phyloP scores from a whole-genome alignment of 1,140 invertebrate genomes.

The Lasioglossum baleicum region DNA sequence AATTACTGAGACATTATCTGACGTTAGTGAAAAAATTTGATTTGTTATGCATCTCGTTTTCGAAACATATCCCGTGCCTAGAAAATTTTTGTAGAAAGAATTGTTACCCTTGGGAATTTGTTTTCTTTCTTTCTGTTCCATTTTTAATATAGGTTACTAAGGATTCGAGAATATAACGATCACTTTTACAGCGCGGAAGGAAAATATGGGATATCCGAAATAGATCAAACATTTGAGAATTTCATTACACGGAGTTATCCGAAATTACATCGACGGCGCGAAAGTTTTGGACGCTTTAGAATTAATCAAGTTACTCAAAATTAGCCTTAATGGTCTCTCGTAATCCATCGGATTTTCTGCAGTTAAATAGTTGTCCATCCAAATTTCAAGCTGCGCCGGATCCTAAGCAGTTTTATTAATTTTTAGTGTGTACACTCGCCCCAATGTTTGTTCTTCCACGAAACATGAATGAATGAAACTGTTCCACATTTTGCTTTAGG shows the following conservation, averaged over 20 bases:
- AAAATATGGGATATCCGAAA: constrained; percentile 2
- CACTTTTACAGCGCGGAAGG: not conserved
- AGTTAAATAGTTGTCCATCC: constrained; percentile 16
- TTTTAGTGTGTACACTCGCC: constrained; percentile 11
- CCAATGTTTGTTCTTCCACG: no score
- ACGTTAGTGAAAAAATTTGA: no score
- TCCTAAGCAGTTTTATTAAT: constrained; percentile 22
- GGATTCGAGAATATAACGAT: not conserved
- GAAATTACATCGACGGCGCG: constrained; percentile 28
- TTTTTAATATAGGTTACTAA: no score
- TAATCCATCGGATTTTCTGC: constrained; percentile 43
- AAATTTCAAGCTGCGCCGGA: constrained; percentile 24
- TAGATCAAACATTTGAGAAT: constrained; percentile 27
- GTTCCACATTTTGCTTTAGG: no score
- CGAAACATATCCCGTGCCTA: no score
- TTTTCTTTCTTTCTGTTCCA: no score
- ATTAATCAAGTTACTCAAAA: constrained; percentile 42
- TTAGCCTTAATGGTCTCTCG: constrained; percentile 40
- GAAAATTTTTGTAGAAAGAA: no score
- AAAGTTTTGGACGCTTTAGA: constrained; percentile 34
- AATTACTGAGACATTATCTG: no score
- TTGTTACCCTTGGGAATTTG: no score
- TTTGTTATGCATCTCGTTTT: no score
- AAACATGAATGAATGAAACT: no score
- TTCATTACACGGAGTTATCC: constrained; percentile 24